A percentile compares a stretch with the other conserved stretches of the same genome.
Conservation (phyloP, 2,888 invertebrate genomes). For the Lithophane semibrunnea region DNA sequence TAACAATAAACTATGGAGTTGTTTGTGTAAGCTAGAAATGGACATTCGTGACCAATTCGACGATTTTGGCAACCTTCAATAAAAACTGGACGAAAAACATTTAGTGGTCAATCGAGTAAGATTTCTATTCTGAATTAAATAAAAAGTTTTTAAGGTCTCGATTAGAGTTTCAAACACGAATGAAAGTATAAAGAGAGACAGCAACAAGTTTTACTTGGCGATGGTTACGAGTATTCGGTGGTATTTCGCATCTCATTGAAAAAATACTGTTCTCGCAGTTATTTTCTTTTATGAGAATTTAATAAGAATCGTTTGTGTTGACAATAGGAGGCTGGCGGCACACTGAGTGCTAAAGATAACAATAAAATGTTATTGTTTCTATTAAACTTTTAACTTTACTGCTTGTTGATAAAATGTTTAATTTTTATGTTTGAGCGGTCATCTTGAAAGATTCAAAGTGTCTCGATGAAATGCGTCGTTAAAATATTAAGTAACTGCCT, state of each 20-base stretch:
- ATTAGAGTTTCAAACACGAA: conserved; percentile 15
- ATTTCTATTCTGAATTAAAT: conserved; percentile 48
- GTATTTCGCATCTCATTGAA: conserved; percentile 42
- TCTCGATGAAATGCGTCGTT: conserved; percentile 2
- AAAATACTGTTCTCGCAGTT: conserved; percentile 59
- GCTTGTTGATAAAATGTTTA: conserved; percentile 34
- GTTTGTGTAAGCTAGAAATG: conserved; percentile 58
- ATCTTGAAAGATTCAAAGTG: conserved; percentile 7
- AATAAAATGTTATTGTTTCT: conserved; percentile 24
- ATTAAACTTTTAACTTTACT: conserved; percentile 38
- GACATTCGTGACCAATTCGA: conserved; percentile 56
- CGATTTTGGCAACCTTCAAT: conserved; percentile 53
- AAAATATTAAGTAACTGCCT: conserved; percentile 4
- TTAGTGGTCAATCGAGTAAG: conserved; percentile 18
- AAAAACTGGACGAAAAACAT: conserved; percentile 52
- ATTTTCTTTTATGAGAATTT: conserved; percentile 70
- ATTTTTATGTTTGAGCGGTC: neutral
- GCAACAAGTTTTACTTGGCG: conserved; percentile 45
- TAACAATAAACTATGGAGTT: conserved; percentile 52
- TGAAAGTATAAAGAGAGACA: conserved; percentile 17
- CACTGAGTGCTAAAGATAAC: conserved; percentile 28
- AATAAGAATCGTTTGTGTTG: conserved; percentile 64
- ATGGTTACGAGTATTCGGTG: conserved; percentile 30
- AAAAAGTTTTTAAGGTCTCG: conserved; percentile 6
- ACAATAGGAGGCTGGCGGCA: conserved; percentile 26